A percentile compares a stretch with the other conserved stretches of the same genome.
Evolutionary conservation across 2,797 vertebrate genomes (phyloP).

Genomic region (Calcarius lapponicus): DNA sequence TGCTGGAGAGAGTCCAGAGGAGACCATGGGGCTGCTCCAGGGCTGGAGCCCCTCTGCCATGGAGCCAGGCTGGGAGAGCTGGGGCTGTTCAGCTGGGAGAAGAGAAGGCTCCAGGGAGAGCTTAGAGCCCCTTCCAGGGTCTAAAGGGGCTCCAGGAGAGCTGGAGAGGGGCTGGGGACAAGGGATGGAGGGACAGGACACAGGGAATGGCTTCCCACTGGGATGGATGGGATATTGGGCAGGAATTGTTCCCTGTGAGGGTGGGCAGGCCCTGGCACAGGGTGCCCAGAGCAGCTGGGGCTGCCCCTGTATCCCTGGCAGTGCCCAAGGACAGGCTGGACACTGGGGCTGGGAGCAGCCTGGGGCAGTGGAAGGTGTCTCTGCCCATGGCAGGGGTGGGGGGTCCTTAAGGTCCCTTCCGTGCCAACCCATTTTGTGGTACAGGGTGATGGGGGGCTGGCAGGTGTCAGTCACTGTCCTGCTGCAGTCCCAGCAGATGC

Average conservation of each 20-base stretch:
- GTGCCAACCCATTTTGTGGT: not conserved
- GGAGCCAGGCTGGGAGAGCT: not conserved
- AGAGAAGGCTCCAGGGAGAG: fast-evolving
- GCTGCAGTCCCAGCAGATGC: not conserved
- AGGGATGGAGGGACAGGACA: not conserved
- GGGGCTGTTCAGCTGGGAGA: not conserved
- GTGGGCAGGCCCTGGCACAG: not conserved
- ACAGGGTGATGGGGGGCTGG: fast-evolving
- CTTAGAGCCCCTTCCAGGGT: fast-evolving
- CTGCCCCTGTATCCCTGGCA: not conserved
- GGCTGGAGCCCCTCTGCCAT: not conserved
- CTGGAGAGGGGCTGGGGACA: not conserved
- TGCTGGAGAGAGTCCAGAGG: not conserved
- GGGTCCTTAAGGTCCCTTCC: not conserved
- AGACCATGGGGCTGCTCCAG: fast-evolving
- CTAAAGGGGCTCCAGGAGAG: not conserved
- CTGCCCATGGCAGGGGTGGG: not conserved
- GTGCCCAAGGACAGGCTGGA: not conserved
- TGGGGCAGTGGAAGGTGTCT: fast-evolving
- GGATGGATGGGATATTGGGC: fast-evolving
- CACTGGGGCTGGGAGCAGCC: not conserved
- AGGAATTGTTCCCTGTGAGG: not conserved
- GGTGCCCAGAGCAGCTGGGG: not conserved
- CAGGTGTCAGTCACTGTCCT: not conserved
- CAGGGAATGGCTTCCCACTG: not conserved